Evolutionary conservation across 2,113 vertebrate species (phyloP), one percentile per base, ranked within the genome.

Genomic region (Dipodomys stephensi): DNA sequence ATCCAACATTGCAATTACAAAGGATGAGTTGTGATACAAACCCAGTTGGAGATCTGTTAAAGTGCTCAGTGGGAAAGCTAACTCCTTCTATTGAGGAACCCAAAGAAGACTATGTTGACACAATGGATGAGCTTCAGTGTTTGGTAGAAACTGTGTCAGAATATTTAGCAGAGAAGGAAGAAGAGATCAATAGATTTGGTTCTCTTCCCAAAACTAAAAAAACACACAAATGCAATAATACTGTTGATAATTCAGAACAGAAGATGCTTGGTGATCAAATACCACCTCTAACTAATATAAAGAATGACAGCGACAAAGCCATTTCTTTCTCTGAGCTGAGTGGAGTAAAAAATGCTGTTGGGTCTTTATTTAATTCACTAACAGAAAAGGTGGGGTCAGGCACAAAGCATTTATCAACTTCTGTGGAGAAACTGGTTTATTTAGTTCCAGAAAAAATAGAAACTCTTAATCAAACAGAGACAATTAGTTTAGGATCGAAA

Each of bases 81-180:
- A 67, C 96, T 4, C 88, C 98, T 57, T 98, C 98, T 77, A 98
- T 98, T 83, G 96, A 96, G 4, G 98, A 98, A 62, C 98, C 98
- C 46, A 97, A 4, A 0, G 98, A 99, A 62, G 98, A 98, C 77
- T 99, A 98, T 88, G 93, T 98, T 74, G 98, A 99, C 96, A 97
- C 99, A 0, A 99, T 99, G 97, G 98, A 98, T 97, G 99, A 99
- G 94, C 98, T 99, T 92, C 98, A 99, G 68, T 99, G 98, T 96
- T 98, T 99, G 78, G 99, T 99, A 82, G 98, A 99, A 96, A 98
- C 99, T 0, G 99, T 99, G 72, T 99, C 99, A 83, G 99, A 99
- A 94, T 99, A 99, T 95, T 97, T 99, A 86, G 98, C 98, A 89
- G 98, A 99, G 89, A 99, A 99, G 96, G 99, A 99, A 97, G 98